A percentile compares a stretch with the other conserved stretches of the same genome.
phyloP scores from a whole-genome alignment of 2,797 vertebrate species.

The Pogonophryne albipinna region DNA sequence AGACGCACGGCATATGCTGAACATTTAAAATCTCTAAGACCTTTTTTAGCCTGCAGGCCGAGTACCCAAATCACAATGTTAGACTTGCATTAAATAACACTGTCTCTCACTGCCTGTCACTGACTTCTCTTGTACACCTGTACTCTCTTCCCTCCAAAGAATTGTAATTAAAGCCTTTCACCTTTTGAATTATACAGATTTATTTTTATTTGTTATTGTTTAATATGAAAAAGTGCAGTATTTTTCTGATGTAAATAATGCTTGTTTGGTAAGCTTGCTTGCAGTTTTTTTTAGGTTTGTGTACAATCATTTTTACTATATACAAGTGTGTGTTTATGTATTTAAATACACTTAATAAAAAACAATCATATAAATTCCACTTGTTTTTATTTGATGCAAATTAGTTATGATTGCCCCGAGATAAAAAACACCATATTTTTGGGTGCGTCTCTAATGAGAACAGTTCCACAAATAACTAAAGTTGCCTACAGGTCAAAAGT shows the following conservation, averaged over 20 bases:
- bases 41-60: constrained; percentile 70
- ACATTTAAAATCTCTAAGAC: constrained; percentile 71
- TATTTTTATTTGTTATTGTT: constrained; percentile 75
- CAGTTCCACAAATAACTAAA: constrained; percentile 25
- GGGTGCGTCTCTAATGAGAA: constrained; percentile 3
- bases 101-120: constrained; percentile 54
- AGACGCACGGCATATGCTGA: constrained; percentile 70
- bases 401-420: constrained; percentile 11
- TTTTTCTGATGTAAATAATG: constrained; percentile 86
- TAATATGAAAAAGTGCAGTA: constrained; percentile 80
- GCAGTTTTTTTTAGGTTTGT: constrained; percentile 70
- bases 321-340: constrained; percentile 82
- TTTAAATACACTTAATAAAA: constrained; percentile 87
- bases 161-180: constrained; percentile 68
- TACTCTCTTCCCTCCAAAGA: constrained; percentile 33
- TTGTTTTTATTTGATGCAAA: constrained; percentile 21
- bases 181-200: constrained; percentile 65
- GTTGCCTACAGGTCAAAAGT: neutral
- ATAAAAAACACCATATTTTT: constrained; percentile 11
- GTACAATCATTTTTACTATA: constrained; percentile 80
- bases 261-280: constrained; percentile 78
- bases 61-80: constrained; percentile 55
- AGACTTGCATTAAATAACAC: constrained; percentile 64
- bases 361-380: constrained; percentile 43
- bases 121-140: constrained; percentile 33